Percentiles rank a stretch among this genome's conserved stretches.
phyloP scores from a whole-genome alignment of 2,888 invertebrate genomes.

The Agonopterix heracliana region DNA sequence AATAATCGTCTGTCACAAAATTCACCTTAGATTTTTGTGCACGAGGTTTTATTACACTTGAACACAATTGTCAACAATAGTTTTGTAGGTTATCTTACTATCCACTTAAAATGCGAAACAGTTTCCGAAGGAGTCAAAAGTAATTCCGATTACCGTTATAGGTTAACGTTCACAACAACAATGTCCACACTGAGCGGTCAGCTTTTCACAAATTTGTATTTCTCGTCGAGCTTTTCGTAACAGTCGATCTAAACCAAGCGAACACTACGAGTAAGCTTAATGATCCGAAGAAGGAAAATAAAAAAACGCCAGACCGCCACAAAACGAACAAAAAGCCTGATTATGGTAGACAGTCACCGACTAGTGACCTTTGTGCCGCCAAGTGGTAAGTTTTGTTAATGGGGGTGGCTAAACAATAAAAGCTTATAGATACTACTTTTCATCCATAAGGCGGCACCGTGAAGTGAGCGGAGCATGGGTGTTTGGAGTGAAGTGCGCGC shows the following conservation, averaged over 20 bases:
- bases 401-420: constrained; percentile 59
- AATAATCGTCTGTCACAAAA: constrained; percentile 13
- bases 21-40: constrained; percentile 17
- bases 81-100: constrained; percentile 1
- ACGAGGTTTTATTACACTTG: constrained; percentile 14
- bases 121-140: too few relatives aligned
- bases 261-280: constrained; percentile 30
- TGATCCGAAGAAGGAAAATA: constrained; percentile 22
- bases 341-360: constrained; percentile 30
- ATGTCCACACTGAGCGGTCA: constrained; percentile 30
- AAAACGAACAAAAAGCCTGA: constrained; percentile 31
- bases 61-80: constrained; percentile 2
- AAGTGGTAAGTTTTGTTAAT: constrained; percentile 57
- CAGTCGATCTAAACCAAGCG: constrained; percentile 24
- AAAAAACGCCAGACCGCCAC: constrained; percentile 22
- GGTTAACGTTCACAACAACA: constrained; percentile 33
- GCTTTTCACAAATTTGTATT: constrained; percentile 28
- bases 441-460: constrained; percentile 56
- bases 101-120: constrained; percentile 1
- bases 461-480: constrained; percentile 55
- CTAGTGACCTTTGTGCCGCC: constrained; percentile 48
- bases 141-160: constrained; percentile 20
- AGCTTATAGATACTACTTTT: constrained; percentile 65
- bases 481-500: constrained; percentile 55
- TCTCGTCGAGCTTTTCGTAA: constrained; percentile 26